These are phyloP conservation scores for Seriola rivoliana DNA, from an alignment of 2,113 vertebrate species.

Conservation along the genomic window DNA sequence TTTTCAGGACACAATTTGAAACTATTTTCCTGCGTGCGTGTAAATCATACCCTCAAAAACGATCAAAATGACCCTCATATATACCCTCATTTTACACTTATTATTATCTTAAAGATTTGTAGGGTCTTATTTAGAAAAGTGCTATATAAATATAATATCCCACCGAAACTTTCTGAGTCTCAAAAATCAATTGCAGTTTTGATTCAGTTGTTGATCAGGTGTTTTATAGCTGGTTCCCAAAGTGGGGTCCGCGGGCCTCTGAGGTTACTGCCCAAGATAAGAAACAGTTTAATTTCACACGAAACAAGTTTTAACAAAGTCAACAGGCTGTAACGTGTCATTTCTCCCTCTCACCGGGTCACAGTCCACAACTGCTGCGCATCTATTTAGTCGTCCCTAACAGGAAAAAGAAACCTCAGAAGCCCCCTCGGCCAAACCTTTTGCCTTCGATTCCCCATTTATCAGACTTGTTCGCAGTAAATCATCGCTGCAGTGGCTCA, in stretches of 20 bases:
- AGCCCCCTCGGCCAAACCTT: background rate
- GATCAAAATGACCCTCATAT: no score
- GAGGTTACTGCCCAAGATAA: background rate
- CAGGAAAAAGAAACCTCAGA: constrained; percentile 11
- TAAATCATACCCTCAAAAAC: background rate
- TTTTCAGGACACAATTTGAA: background rate
- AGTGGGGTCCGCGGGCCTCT: background rate
- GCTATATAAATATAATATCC: no score
- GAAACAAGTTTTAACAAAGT: background rate
- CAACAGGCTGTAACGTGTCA: background rate
- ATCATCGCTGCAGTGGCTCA: constrained; percentile 62
- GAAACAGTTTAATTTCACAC: background rate
- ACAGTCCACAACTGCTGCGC: background rate
- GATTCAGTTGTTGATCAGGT: background rate
- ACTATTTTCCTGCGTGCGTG: no score
- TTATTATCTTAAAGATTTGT: no score
- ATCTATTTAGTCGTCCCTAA: constrained; percentile 4
- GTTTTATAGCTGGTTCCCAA: background rate
- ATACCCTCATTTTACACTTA: no score
- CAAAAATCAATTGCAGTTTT: background rate
- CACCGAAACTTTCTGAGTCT: background rate
- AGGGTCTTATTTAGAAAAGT: no score
- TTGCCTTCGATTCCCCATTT: constrained; percentile 35
- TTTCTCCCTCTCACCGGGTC: background rate
- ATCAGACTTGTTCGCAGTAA: constrained; percentile 59